Evolutionary conservation across 1,140 invertebrate species (phyloP), one percentile per base, ranked within the genome.

Genomic region (Papilio xuthus): DNA sequence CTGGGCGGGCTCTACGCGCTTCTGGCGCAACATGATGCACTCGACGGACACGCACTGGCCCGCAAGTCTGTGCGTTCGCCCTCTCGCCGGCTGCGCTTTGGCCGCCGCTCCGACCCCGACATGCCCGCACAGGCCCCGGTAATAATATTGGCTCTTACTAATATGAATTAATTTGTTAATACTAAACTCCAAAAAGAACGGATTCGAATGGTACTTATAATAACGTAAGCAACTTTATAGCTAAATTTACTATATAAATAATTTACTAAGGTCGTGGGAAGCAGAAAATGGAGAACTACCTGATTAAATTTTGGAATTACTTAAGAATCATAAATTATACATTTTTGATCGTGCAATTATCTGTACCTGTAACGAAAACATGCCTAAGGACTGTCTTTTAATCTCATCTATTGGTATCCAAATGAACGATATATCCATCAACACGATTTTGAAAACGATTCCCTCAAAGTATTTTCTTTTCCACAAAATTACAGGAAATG

Each of bases 41-140:
- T 95, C 8, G 94, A 94, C 78, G 94, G 94, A 12, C 96, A 97
- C 88, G 95, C 96, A 80, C 94, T 97, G 32, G 96, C 96, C 32
- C 95, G 96, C 83, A 97, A 97, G 90, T 96, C 96, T 8, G 96
- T 96, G 78, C 94, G 96, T 28, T 96, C 96, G 9, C 96, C 96
- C 0, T 96, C 96, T 0, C 86, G 96, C 23, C 94, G 96, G 28
- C 94, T 97, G 8, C 95, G 96, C 50, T 97, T 97, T 85, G 96
- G 96, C 67, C 92, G 96, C 69, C 94, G 96, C 67, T 96, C 96
- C n/a, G 96, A 97, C 89, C 96, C 96, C 1, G 92, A 93, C 41
- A 92, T 95, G 91, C 87, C 94, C 15, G 91, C 92, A 32, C 89
- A 94, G 78, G 84, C 92, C 13, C 92, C 92, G 20, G 91, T 94